Base-by-base conservation (phyloP, 2,797 vertebrate species). In the Myotis daubentonii region DNA sequence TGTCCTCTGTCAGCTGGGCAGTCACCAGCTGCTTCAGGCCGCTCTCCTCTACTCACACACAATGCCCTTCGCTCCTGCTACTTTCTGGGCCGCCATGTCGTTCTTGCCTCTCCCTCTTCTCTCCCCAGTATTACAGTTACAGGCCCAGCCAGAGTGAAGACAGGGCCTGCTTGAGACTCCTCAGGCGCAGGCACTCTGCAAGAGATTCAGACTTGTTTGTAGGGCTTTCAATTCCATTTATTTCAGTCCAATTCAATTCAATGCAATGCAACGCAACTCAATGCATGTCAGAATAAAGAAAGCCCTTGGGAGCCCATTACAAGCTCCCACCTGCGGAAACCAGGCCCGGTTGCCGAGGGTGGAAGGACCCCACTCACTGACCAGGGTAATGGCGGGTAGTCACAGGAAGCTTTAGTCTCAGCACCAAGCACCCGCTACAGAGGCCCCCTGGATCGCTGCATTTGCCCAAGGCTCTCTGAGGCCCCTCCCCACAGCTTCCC, bases 101-200 rank as follows among this genome's bases (percentile, higher is more conserved):
- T 65, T 28, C 47, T 23, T 2, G 19, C 44, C 51, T 33, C 28
- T 9, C 0, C 62, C 33, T 10, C 36, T 28, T 60, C 8, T 80
- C 51, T 41, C 62, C 8, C 4, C 22, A 1, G 4, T 12, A 4
- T 9, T 1, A 1, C 0, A 23, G 49, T 5, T 0, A 20, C 0
- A 16, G 15, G 49, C 78, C 60, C 16, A 17, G 51, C 41, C 4
- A 0, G 7, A 11, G 60, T 2, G 11, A n/a, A 38, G 51, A 23
- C 8, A 4, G 1, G 4, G 11, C 3, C 3, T 12, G 57, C 3
- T 75, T 71, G 28, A 62, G 57, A n/a, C 23, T 28, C 28, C 80
- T 49, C 1, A 3, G 47, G 22, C 33, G 53, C 72, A 22, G 87
- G 88, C n/a, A 6, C 60, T 82, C 51, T 8, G 70, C 49, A 36